phyloP scores from a whole-genome alignment of 2,888 invertebrate genomes.

The Quadroppia sp. region DNA sequence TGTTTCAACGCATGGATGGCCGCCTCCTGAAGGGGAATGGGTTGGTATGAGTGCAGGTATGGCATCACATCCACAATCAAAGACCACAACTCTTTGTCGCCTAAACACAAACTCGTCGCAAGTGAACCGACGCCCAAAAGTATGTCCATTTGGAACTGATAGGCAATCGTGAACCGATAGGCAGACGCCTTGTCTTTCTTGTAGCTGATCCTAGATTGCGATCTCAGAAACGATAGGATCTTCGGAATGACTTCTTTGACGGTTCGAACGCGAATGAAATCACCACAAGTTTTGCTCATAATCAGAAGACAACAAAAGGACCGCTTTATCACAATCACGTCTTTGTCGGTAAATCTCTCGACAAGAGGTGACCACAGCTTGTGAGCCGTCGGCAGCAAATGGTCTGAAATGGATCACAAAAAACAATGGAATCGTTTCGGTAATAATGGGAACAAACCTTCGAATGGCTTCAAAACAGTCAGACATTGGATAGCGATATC shows the following conservation, averaged over 20 bases:
- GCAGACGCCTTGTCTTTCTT: constrained; percentile 32
- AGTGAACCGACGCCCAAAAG: constrained; percentile 21
- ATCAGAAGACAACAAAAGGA: constrained; percentile 38
- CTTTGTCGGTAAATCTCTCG: constrained; percentile 49
- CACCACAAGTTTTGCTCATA: constrained; percentile 40
- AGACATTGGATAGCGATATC: constrained; percentile 28
- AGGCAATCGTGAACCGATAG: constrained; percentile 38
- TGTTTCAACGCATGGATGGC: neutral
- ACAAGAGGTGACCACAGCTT: constrained; percentile 51
- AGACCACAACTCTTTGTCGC: constrained; percentile 24
- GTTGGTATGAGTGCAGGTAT: neutral
- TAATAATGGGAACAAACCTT: constrained; percentile 26
- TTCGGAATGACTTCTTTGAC: constrained; percentile 39
- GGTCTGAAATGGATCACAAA: constrained; percentile 46
- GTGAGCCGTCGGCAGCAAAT: constrained; percentile 52
- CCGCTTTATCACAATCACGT: constrained; percentile 35
- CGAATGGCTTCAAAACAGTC: constrained; percentile 3
- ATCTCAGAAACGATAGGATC: constrained; percentile 36
- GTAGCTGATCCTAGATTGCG: constrained; percentile 20
- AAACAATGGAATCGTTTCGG: neutral
- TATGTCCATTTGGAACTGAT: constrained; percentile 33
- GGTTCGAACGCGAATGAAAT: constrained; percentile 42
- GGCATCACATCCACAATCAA: neutral
- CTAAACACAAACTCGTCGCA: neutral
- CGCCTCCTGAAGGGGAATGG: neutral